Evolutionary conservation across 2,888 invertebrate species (phyloP), one percentile per base, ranked within the genome.

Genomic region (Drosophila suboccidentalis): DNA sequence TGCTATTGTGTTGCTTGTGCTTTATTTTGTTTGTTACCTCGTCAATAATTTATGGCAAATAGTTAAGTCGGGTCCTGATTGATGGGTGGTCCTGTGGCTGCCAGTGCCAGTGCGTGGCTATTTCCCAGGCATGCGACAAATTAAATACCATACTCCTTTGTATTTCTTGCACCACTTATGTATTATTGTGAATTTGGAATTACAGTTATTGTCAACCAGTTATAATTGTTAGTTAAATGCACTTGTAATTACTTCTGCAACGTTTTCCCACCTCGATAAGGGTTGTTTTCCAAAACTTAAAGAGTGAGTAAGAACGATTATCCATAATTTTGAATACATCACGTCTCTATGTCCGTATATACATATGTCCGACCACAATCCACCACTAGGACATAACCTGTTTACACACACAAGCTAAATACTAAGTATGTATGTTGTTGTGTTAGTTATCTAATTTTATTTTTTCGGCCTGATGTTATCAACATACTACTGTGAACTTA

Each of bases 41-140:
- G 34, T 79, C 47, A 65, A 79, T 74, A 65, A 81, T 78, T 78
- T 53, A 81, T 69, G 39, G 34, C 46, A 54, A 61, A 62, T 49
- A 62, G 58, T 32, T 34, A 26, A 47, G 32, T 39, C 6, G 5
- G 39, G 19, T 38, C 9, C 38, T 43, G 47, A 62, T 44, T 58
- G 46, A 8, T 44, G 59, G 9, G 4, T 13, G 32, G 17, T 47
- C 9, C 13, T 17, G 6, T 36, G 19, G 19, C 3, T 32, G 29
- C 32, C 9, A 55, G 43, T 43, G 29, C 6, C 8, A 8, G 29
- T 39, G 49, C 5, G 5, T 32, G 54, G 4, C 32, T n/a, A 22
- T 44, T 38, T 15, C 6, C 36, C 6, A 26, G 17, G 11, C 11
- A 44, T n/a, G 13, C 32, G n/a, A 49, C 9, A 15, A 39, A 39